Base-by-base conservation (phyloP, 2,113 vertebrate species). In the Maccullochella peelii region DNA sequence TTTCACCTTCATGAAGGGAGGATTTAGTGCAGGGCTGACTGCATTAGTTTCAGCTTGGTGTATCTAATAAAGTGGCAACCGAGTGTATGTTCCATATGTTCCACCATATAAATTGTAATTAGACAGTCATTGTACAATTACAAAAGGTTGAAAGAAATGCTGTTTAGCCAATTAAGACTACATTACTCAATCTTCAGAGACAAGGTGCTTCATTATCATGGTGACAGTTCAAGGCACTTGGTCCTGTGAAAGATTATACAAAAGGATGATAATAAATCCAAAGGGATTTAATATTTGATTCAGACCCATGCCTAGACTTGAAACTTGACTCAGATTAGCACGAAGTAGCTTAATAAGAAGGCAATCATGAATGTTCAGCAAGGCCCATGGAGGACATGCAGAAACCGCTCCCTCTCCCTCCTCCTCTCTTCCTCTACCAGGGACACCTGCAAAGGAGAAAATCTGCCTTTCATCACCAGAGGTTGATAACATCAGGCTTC, bases 391-490 rank as follows among this genome's bases (percentile, higher is more conserved):
- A 83, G 67, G 59, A 61, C 50, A 59, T 14, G 9, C 52, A 66
- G 70, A 36, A 36, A 49, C n/a, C 38, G 50, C n/a, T 74, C 21
- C 50, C 11, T 21, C 23, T 27, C 40, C 40, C 61, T 33, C 25
- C 25, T 30, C 15, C 59, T 38, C 44, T 80, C 27, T 30, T 52
- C 57, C 40, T 58, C 62, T 33, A 21, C 49, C 42, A 63, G 68
- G 52, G 47, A 81, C 93, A 93, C 89, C 89, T 94, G 91, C 85
- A 85, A 44, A 78, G 73, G 63, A 80, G 77, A 77, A 80, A 76
- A 78, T 88, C 82, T 72, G 63, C 54, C 90, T 93, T 95, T 95
- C 92, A 94, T 94, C 94, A 93, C 49, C 27, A 82, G 62, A 67
- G 81, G 62, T 74, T 69, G 90, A 91, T 89, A 92, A 73, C 66